phyloP scores from a whole-genome alignment of 2,888 invertebrate species.

The Zygogramma bicolorata region DNA sequence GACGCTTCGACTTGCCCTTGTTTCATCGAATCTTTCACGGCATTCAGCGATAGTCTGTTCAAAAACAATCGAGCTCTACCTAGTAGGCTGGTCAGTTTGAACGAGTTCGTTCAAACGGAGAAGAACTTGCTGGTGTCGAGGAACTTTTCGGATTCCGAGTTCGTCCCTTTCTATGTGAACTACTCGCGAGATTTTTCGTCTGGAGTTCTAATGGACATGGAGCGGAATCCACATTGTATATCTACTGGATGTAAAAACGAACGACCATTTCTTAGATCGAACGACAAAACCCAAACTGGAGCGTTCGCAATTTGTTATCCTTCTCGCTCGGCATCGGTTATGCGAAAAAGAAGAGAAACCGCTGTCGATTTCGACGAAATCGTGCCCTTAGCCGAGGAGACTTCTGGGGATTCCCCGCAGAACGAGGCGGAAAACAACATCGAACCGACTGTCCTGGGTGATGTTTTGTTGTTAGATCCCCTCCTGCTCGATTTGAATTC shows the following conservation, averaged over 20 bases:
- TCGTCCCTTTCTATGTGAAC: slow-evolving; percentile 52
- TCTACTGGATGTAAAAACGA: neutral
- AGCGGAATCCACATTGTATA: too few species aligned
- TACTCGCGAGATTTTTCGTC: too few species aligned
- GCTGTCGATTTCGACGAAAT: slow-evolving; percentile 61
- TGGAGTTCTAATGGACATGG: neutral
- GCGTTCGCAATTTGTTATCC: slow-evolving; percentile 31
- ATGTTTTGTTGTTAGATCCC: slow-evolving; percentile 68
- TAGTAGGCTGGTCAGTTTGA: slow-evolving; percentile 41
- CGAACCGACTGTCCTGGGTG: slow-evolving; percentile 45
- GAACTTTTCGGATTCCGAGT: slow-evolving; percentile 35
- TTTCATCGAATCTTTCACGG: slow-evolving; percentile 29
- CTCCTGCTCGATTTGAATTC: slow-evolving; percentile 68
- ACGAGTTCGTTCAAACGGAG: slow-evolving; percentile 47
- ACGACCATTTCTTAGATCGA: too few species aligned
- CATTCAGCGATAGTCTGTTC: slow-evolving; percentile 59
- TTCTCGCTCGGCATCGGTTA: slow-evolving; percentile 38
- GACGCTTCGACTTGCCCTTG: neutral
- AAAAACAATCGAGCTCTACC: slow-evolving; percentile 52
- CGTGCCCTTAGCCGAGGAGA: slow-evolving; percentile 56
- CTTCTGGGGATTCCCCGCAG: slow-evolving; percentile 24
- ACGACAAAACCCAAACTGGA: slow-evolving; percentile 34
- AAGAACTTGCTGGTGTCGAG: slow-evolving; percentile 40
- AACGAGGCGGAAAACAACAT: slow-evolving; percentile 19
- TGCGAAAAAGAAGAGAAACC: slow-evolving; percentile 40